Evolutionary conservation across 1,140 invertebrate genomes (phyloP), one percentile per base, ranked within the genome.

Genomic region (Drosophila mauritiana): DNA sequence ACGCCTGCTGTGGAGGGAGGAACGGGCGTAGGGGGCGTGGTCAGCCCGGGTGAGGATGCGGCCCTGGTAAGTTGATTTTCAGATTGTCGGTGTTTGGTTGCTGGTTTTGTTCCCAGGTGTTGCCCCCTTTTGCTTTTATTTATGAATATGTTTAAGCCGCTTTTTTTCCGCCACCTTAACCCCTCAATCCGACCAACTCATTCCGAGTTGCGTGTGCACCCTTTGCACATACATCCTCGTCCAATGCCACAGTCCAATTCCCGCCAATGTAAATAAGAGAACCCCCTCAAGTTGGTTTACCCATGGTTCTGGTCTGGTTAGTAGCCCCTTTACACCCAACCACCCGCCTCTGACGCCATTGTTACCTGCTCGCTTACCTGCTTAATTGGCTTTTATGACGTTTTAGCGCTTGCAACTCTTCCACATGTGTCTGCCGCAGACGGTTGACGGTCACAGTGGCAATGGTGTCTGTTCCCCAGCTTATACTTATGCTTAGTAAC

Each of bases 331-430:
- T 17, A 31, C 43, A 64, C 64, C 37, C 25, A 45, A 25, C 43
- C 48, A 37, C 42, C 63, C 63, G 43, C 63, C 62, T 64, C 22
- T 69, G 51, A 43, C 20, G 37, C 51, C 65, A 56, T 75, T 84
- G 84, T 55, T 80, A 80, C 81, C 82, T 89, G 82, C 74, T 78
- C 69, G 80, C 64, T 89, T 89, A 80, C 80, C 85, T 90, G 85
- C 80, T 90, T 89, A 89, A 89, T 89, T 89, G 84, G 84, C 84
- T 89, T 83, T 89, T 89, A 89, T 89, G 84, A 89, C 84, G 84
- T 89, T 89, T 89, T 89, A 78, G 84, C 84, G 84, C 84, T 89
- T 81, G 67, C 68, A 72, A 59, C 72, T 69, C 65, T 70, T 22
- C 59, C 49, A 52, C 70, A 65, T 39, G 57, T 53, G 40, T 25